phyloP scores from a whole-genome alignment of 2,113 vertebrate genomes.

The Marmota monax region DNA sequence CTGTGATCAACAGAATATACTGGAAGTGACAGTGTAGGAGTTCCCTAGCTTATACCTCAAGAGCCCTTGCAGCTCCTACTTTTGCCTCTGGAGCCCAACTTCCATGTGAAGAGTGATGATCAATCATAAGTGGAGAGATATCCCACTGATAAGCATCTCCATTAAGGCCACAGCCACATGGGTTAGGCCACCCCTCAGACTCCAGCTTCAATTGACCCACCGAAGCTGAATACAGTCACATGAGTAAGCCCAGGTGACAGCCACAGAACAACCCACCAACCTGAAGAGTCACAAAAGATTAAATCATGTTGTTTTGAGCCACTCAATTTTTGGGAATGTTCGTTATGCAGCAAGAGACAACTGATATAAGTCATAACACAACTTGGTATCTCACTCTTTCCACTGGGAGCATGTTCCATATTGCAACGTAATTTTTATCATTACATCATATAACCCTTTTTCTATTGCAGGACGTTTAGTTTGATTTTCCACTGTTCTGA shows the following conservation, averaged over 20 bases:
- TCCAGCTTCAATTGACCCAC: background rate
- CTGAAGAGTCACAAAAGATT: background rate
- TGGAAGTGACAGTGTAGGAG: rapidly evolving
- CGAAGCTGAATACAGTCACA: background rate
- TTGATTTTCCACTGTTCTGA: slow-evolving; percentile 60
- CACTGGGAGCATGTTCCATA: background rate
- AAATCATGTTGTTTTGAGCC: background rate
- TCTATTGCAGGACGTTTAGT: background rate
- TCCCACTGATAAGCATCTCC: background rate
- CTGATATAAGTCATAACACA: background rate
- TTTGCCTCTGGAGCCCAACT: background rate
- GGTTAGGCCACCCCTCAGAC: background rate
- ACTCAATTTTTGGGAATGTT: background rate
- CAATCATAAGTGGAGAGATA: background rate
- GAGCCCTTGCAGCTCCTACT: background rate
- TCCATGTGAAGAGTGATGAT: background rate
- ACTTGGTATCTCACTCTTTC: background rate
- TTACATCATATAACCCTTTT: background rate
- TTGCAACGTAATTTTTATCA: background rate
- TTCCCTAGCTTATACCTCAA: rapidly evolving
- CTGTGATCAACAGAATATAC: background rate
- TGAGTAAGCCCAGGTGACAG: background rate
- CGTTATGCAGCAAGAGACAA: background rate
- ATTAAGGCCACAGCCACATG: background rate
- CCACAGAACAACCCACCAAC: background rate